Evolutionary conservation across 1,140 invertebrate species (phyloP), one percentile per base, ranked within the genome.

Genomic region (Formica exsecta): DNA sequence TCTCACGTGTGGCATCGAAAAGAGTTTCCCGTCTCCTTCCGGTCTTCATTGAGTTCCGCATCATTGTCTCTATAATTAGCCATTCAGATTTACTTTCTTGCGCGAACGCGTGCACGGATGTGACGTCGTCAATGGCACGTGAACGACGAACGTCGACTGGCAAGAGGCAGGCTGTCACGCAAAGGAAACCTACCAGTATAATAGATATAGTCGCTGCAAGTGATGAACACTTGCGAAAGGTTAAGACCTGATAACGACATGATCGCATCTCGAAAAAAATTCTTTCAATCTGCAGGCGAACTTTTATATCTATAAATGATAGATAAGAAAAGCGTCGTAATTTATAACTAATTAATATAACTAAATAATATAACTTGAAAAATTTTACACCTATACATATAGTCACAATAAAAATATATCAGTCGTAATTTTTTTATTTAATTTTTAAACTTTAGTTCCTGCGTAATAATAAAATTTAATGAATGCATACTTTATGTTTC

Each of bases 41-140:
- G 92, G 92, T 90, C 74, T 13, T 68, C 62, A 81, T 62, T 68
- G 65, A 88, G 91, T 93, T 93, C 93, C 92, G 93, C 90, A 88
- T 92, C 91, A 93, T 94, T 93, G 93, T 94, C 86, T 80, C 88
- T 71, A 83, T 91, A 90, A 94, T 94, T 94, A 94, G 87, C 91
- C 87, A 94, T 94, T 94, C 93, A 91, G 90, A 87, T 92, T 93
- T 91, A 92, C 90, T 93, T 92, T 87, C 88, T 87, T 89, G 89
- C 88, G 81, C 76, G 86, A 75, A 89, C 88, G 87, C 90, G 91
- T 85, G 86, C 73, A 79, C 92, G 93, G 91, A 94, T 93, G 89
- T 93, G 93, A 94, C 93, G 92, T 86, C 79, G 74, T 59, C 64
- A 71, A 80, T 77, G 36, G 87, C 92, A 90, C 89, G 91, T 91